A percentile compares a stretch with the other conserved stretches of the same genome.
phyloP scores from a whole-genome alignment of 2,888 invertebrate genomes.

The Plagodis pulveraria region DNA sequence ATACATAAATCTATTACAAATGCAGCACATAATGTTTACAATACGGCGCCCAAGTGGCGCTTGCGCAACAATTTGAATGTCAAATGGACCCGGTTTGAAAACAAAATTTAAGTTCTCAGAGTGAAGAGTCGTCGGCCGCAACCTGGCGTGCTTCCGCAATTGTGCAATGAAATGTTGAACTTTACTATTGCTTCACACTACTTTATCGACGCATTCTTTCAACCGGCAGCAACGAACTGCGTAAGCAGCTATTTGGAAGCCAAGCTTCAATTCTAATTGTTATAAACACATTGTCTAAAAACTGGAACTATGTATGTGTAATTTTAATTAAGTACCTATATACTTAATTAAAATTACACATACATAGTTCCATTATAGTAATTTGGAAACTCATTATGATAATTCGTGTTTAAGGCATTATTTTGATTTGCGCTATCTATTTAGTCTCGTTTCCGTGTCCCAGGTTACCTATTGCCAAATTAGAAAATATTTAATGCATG shows the following conservation, averaged over 20 bases:
- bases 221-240: slow-evolving; percentile 22
- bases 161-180: slow-evolving; percentile 71
- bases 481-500: slow-evolving; percentile 69
- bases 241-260: slow-evolving; percentile 10
- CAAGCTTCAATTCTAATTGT: slow-evolving; percentile 8
- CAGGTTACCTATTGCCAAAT: slow-evolving; percentile 57
- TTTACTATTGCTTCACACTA: slow-evolving; percentile 55
- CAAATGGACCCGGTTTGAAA: slow-evolving; percentile 67
- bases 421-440: too few relatives aligned
- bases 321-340: too few relatives aligned
- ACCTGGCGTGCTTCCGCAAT: slow-evolving; percentile 60
- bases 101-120: slow-evolving; percentile 63
- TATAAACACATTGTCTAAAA: too few relatives aligned
- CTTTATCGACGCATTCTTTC: slow-evolving; percentile 42
- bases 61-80: slow-evolving; percentile 71
- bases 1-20: slow-evolving; percentile 59
- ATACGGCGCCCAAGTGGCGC: slow-evolving; percentile 48
- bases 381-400: too few relatives aligned
- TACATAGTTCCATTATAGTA: too few relatives aligned
- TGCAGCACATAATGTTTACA: slow-evolving; percentile 58
- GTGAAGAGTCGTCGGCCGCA: slow-evolving; percentile 56
- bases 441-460: slow-evolving; percentile 48
- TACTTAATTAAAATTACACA: too few relatives aligned
- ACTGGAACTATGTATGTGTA: too few relatives aligned
- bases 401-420: too few relatives aligned